Base-by-base conservation (phyloP, 2,888 invertebrate species). In the Alcis repandata region DNA sequence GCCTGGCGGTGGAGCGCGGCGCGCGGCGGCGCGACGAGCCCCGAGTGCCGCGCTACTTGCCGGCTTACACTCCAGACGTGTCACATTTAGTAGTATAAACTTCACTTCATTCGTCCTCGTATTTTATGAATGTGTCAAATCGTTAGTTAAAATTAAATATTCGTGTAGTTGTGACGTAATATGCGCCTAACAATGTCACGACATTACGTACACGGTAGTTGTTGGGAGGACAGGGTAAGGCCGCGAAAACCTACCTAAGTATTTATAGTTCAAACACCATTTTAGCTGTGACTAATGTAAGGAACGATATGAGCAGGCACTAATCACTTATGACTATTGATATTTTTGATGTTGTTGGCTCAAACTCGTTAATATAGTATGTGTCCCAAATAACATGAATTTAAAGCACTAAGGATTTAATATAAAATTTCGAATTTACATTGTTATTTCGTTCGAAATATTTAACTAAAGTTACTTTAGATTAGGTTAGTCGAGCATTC, bases 1-100 rank as follows among this genome's bases (percentile, higher is more conserved):
- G 97, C 79, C 89, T 97, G 79, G 96, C 95, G 0, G 97, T 97
- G 53, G 97, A 97, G 80, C 95, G 94, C 41, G 93, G 94, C 1
- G 90, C 87, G 0, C 95, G 96, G 74, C 94, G 97, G 51, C 93
- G 96, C 1, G 94, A 95, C 56, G 95, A 95, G 70, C 95, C 95
- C 32, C 94, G 95, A 1, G 95, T 96, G 58, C 96, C 96, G 6
- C 92, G 96, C 70, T 96, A 96, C 84, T 92, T 96, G 67, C 96
- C 96, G 1, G 97, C 96, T 3, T 97, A 96, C 80, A 96, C 97
- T 38, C 95, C 96, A 63, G 96, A 97, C 84, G 97, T 97, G 0
- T 97, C 97, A 17, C 97, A 97, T 88, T 94, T 97, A 70, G 96
- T 97, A 74, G 96, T 97, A 80, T 97, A 90, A 80, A 17, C 32